Base-by-base conservation (phyloP, 2,888 invertebrate genomes). In the Encarsia formosa region DNA sequence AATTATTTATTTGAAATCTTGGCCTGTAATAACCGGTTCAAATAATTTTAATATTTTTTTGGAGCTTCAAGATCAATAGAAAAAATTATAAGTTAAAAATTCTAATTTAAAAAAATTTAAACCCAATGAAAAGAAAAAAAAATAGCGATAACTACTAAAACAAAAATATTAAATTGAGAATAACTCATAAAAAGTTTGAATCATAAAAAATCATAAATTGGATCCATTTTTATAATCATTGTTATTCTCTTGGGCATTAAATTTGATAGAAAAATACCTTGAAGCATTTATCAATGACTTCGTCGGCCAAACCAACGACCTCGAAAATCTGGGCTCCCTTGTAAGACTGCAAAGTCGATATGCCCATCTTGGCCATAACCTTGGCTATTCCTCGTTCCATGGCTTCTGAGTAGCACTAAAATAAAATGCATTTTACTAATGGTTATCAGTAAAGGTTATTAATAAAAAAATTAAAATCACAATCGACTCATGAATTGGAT, bases 301-400 rank as follows among this genome's bases (percentile, higher is more conserved):
- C 96, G 54, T 88, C 83, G 32, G 89, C 87, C 40, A 99, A 75
- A 1, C 99, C 99, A 9, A 99, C 96, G 1, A 97, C 97, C 76
- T 99, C 99, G 70, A 99, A 99, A 65, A 99, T 99, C 78, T 99
- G 99, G 1, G 99, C 99, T 58, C 96, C 92, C 78, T 97, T 98
- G 77, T 99, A 99, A 0, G 96, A 97, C 73, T 98, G 98, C 34
- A 99, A 78, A 0, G 98, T 99, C 51, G 95, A 96, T 69, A 99
- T 99, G 51, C 99, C 99, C 99, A 99, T 99, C 75, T 99, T 99
- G 5, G 99, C 98, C 98, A 99, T 99, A 0, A 85, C 92, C 75
- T 94, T 94, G 43, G 88, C 84, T 61, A 91, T 87, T 43, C 96
- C 96, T 1, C 92, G 85, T 66, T 93, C 93, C 69, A 91, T 87